Percentiles rank a stretch among this genome's conserved stretches.
These are phyloP conservation scores for Melanotaenia trifasciata DNA, from an alignment of 2,797 vertebrate species.

Conservation along the genomic window DNA sequence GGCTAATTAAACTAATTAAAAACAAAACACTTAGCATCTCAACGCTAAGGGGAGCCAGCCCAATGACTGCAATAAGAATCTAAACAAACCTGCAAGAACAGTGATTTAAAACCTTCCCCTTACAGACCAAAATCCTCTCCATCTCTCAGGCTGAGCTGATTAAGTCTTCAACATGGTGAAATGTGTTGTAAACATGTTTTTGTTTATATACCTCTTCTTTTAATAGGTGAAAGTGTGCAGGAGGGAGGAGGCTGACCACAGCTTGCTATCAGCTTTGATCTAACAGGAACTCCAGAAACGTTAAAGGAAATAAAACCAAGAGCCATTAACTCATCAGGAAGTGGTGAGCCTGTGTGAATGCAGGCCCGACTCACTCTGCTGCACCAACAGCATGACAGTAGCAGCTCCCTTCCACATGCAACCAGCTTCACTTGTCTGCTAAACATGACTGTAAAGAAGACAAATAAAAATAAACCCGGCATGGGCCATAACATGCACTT, in stretches of 20 bases:
- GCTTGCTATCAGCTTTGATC: slow-evolving; percentile 72
- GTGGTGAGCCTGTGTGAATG: slow-evolving; percentile 60
- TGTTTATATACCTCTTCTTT: slow-evolving; percentile 13
- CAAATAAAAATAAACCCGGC: background rate
- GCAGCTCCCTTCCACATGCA: slow-evolving; percentile 29
- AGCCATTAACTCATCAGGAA: slow-evolving; percentile 76
- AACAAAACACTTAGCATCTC: background rate
- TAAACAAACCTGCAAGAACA: background rate
- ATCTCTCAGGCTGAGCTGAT: background rate
- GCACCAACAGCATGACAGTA: slow-evolving; percentile 54
- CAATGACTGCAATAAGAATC: no score
- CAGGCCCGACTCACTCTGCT: slow-evolving; percentile 17
- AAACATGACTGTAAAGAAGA: slow-evolving; percentile 6
- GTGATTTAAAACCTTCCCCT: background rate
- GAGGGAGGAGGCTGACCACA: slow-evolving; percentile 18
- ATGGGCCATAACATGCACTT: background rate
- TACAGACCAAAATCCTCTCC: background rate
- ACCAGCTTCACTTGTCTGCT: background rate
- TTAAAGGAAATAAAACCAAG: slow-evolving; percentile 69
- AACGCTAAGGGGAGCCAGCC: background rate
- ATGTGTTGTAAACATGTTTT: slow-evolving; percentile 5
- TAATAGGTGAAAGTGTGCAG: slow-evolving; percentile 26
- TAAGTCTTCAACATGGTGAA: background rate
- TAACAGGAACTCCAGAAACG: slow-evolving; percentile 73
- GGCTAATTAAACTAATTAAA: background rate